phyloP scores from a whole-genome alignment of 2,113 vertebrate species.

The Martes martes region DNA sequence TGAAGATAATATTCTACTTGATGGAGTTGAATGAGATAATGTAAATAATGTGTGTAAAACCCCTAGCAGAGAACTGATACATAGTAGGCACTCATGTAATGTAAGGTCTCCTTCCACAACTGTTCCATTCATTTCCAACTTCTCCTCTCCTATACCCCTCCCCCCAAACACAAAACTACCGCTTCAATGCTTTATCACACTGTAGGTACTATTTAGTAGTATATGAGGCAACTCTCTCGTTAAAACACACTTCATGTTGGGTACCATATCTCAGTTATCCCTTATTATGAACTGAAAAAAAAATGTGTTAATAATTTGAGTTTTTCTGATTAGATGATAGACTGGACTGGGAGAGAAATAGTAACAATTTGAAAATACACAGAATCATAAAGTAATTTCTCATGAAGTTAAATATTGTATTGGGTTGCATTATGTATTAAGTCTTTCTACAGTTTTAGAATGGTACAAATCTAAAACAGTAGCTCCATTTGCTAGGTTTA shows the following conservation, averaged over 20 bases:
- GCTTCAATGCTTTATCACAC: background rate
- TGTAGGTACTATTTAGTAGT: background rate
- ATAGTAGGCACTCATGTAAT: background rate
- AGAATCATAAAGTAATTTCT: background rate
- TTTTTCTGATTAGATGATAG: constrained; percentile 29
- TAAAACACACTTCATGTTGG: background rate
- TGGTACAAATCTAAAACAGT: background rate
- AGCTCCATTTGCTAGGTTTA: background rate
- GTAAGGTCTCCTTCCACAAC: background rate
- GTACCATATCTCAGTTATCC: background rate
- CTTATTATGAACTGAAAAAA: background rate
- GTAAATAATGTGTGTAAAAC: background rate
- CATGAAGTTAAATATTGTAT: background rate
- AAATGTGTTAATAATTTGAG: constrained; percentile 3
- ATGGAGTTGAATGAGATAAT: background rate
- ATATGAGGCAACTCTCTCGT: background rate
- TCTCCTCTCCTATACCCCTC: background rate
- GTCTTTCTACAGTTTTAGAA: background rate
- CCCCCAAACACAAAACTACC: background rate
- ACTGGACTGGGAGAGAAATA: background rate
- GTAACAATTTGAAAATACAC: constrained; percentile 20
- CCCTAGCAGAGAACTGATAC: background rate
- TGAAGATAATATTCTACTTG: background rate
- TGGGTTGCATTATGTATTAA: background rate
- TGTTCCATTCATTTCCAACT: background rate